Evolutionary conservation across 23 tunicate genomes (phyloP), one percentile per base, ranked within the genome.

Genomic region (Corella eumyota): DNA sequence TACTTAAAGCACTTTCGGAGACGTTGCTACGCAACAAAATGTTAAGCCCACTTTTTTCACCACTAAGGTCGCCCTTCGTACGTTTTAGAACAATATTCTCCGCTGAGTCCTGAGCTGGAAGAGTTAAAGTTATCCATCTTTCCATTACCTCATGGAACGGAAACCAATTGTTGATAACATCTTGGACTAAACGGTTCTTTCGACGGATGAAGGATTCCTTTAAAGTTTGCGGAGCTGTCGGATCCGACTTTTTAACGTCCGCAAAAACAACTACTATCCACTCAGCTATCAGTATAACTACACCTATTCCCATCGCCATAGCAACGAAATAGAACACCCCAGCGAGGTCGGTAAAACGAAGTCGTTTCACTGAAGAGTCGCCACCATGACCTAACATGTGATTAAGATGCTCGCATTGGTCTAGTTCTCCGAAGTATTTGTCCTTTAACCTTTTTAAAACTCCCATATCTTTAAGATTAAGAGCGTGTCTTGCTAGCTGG

Each of bases 271-370:
- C 81, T 19, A 66, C 46, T 26, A 66, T 13, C 96, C 96, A 88
- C 36, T 88, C 96, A 3, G 61, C 51, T 2, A 55, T 29, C 1
- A 88, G 73, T n/a, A 88, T 30, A 1, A 78, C 32, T 24, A 79
- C 15, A 5, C 96, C 96, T 2, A 56, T 45, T 4, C 19, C 73
- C 96, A 88, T 88, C 0, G 78, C 65, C 1, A 66, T 29, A 21
- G 49, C 70, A 1, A 88, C 83, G 19, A 88, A 36, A 45, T 88
- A 88, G 50, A 78, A 88, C 1, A 88, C 77, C 4, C 96, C 96
- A 2, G 96, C 96, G 21, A 88, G 53, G 56, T 88, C 87, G 28
- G n/a, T 52, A 31, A 78, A 63, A 13, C 69, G 67, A 1, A 88
- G 45, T 15, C 30, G 74, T 13, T 49, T 65, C 7, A 57, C 60